Percentiles rank a stretch among this genome's conserved stretches.
Conservation (phyloP, 2,797 vertebrate species). For the Peromyscus melanophrys region DNA sequence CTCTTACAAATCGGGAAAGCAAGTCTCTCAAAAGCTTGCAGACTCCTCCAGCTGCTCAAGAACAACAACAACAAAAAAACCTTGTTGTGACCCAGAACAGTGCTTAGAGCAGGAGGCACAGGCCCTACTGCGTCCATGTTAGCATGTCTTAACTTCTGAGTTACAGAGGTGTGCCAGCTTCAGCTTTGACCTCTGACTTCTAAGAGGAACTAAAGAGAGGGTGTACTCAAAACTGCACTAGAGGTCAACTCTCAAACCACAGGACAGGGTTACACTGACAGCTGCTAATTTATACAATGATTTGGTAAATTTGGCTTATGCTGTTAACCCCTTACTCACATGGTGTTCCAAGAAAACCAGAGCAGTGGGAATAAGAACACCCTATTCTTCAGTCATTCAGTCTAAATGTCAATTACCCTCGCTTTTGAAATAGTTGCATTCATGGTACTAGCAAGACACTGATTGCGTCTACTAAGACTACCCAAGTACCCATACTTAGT, state of each 20-base stretch:
- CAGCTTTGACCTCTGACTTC: not conserved
- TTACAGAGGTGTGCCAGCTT: not conserved
- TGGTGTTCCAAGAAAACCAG: not conserved
- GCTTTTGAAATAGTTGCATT: conserved; percentile 31
- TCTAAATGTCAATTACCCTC: not conserved
- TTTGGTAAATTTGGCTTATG: not conserved
- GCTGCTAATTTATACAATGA: not conserved
- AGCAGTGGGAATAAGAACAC: not conserved
- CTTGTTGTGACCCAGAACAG: not conserved
- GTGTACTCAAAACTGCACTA: not conserved
- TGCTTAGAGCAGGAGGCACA: not conserved
- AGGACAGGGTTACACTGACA: not conserved
- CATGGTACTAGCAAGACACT: conserved; percentile 3
- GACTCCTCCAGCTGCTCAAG: not conserved
- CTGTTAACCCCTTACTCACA: not conserved
- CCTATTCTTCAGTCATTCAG: not conserved
- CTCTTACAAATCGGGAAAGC: not conserved
- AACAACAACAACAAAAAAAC: not conserved
- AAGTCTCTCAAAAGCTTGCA: not conserved
- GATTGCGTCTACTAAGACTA: conserved; percentile 16
- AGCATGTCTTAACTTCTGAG: not conserved
- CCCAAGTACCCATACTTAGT: conserved; percentile 8
- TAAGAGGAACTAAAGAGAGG: not conserved
- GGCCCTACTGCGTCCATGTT: not conserved
- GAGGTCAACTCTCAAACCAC: not conserved